phyloP scores from a whole-genome alignment of 2,797 vertebrate genomes.

The Gymnopithys bicolor region DNA sequence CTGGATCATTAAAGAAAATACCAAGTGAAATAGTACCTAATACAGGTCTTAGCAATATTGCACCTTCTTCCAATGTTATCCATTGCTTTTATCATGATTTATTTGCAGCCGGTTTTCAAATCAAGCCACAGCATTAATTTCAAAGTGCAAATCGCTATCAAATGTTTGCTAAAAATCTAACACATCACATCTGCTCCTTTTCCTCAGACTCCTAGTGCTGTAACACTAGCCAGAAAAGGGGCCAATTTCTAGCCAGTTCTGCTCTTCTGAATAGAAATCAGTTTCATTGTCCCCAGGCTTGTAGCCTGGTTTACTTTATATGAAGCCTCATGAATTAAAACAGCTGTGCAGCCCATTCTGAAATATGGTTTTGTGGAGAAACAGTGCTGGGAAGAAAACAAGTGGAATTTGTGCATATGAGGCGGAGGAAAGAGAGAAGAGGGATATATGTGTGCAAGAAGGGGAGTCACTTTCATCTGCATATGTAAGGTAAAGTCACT shows the following conservation, averaged over 20 bases:
- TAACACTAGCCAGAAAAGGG: constrained; percentile 37
- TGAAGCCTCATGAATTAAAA: constrained; percentile 48
- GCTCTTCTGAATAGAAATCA: constrained; percentile 42
- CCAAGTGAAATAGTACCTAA: constrained; percentile 26
- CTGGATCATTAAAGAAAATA: constrained; percentile 34
- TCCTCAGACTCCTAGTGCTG: background rate
- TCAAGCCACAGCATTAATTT: background rate
- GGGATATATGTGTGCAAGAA: background rate
- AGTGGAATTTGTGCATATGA: background rate
- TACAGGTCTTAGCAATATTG: background rate
- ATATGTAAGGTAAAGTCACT: background rate
- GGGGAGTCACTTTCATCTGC: background rate
- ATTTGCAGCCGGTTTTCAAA: constrained; percentile 41
- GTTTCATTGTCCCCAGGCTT: constrained; percentile 56
- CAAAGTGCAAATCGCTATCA: constrained; percentile 50
- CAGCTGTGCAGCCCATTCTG: background rate
- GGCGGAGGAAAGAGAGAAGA: background rate
- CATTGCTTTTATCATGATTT: constrained; percentile 40
- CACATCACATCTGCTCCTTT: constrained; percentile 45
- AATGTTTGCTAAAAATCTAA: constrained; percentile 59
- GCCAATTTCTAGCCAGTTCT: constrained; percentile 41
- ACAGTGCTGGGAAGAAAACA: background rate
- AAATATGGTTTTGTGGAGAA: background rate
- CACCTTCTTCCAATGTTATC: constrained; percentile 8
- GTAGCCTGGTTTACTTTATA: constrained; percentile 46